A percentile compares a stretch with the other conserved stretches of the same genome.
Conservation (phyloP, 92 coral and sea anemone species). For the Chrysogorgia sp. region DNA sequence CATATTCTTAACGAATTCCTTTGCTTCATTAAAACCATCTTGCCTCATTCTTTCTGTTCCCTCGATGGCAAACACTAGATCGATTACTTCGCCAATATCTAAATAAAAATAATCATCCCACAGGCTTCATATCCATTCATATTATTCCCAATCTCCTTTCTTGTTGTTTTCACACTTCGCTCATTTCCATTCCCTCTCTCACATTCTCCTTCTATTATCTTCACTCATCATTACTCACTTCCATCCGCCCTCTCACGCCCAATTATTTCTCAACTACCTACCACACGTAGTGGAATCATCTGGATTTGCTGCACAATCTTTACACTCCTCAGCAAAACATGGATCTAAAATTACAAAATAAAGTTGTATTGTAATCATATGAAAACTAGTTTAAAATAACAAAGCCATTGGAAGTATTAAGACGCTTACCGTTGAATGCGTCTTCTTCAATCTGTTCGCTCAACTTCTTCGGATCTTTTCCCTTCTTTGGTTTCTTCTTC, state of each 20-base stretch:
- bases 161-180: no score
- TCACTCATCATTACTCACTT: no score
- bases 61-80: constrained; percentile 79
- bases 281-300: constrained; percentile 39
- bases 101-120: neutral
- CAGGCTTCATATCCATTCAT: neutral
- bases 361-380: neutral
- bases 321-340: constrained; percentile 33
- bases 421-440: constrained; percentile 56
- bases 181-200: no score
- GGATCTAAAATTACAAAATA: neutral
- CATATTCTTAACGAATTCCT: constrained; percentile 67
- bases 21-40: constrained; percentile 61
- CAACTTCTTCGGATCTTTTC: constrained; percentile 61
- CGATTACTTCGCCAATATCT: constrained; percentile 37
- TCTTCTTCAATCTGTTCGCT: constrained; percentile 72
- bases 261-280: neutral
- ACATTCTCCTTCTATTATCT: no score
- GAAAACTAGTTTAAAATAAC: neutral
- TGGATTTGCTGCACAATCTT: constrained; percentile 30
- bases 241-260: no score
- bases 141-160: neutral
- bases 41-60: constrained; percentile 73
- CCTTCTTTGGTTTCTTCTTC: constrained; percentile 48
- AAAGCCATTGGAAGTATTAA: neutral